Base-by-base conservation (phyloP, 2,113 vertebrate species). In the Silurus glanis region DNA sequence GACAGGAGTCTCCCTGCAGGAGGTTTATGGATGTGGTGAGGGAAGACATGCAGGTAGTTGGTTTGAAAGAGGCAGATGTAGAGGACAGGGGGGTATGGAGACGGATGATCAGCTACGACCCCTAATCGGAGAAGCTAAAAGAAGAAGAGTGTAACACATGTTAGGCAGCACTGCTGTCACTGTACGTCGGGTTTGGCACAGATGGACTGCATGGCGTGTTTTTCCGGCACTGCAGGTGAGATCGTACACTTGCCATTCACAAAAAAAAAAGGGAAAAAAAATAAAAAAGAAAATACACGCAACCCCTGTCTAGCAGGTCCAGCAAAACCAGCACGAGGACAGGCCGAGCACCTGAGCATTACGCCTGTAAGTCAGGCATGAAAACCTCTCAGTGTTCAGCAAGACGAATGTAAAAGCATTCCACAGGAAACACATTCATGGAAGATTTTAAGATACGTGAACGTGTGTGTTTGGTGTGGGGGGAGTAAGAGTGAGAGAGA, bases 381-480 rank as follows among this genome's bases (percentile, higher is more conserved):
- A 7, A 28, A 51, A 49, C 28, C 28, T 72, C 19, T 61, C 17
- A 4, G 23, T n/a, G 67, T 56, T 28, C n/a, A 45, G 28, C 28
- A 58, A 16, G 16, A 74, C 2, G 6, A 47, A 28, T 25, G 10
- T 37, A 9, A 10, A 5, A 47, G 59, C 83, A 72, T 83, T 83
- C 82, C 82, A 58, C 55, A 61, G 55, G 56, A 59, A 72, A 49
- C 83, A 75, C 55, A 10, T 61, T 75, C 59, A 74, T 3, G n/a
- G 69, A 28, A 61, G 28, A 49, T 75, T 45, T 47, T 45, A 17
- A 21, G 53, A 21, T 37, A 7, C n/a, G 9, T 74, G 28, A 17
- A 5, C 17, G 19, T 51, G 45, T 12, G 55, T 28, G 9, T 10
- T n/a, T 37, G 69, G 28, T 37, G 67, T 7, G 16, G 3, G 71